A percentile compares a stretch with the other conserved stretches of the same genome.
phyloP scores from a whole-genome alignment of 2,888 invertebrate genomes.

The Patella caerulea region DNA sequence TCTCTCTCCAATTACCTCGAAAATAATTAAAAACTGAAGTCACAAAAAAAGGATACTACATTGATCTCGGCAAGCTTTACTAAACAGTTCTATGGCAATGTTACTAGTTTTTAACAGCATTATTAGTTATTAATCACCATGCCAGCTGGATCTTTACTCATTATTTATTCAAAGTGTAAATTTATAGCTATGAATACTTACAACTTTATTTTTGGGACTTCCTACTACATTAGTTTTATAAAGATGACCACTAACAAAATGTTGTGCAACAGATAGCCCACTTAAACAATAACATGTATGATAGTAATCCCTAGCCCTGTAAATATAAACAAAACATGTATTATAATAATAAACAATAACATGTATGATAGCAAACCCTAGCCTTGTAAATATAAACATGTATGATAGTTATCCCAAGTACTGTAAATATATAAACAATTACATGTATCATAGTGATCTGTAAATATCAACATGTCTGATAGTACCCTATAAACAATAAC shows the following conservation, averaged over 20 bases:
- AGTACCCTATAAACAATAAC: slow-evolving; percentile 80
- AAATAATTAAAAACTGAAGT: too few species aligned
- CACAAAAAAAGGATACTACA: too few species aligned
- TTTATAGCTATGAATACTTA: slow-evolving; percentile 63
- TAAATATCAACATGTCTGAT: slow-evolving; percentile 96
- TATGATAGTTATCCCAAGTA: slow-evolving; percentile 93
- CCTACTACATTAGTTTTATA: slow-evolving; percentile 76
- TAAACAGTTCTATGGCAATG: too few species aligned
- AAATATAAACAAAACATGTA: slow-evolving; percentile 57
- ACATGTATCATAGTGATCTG: slow-evolving; percentile 83
- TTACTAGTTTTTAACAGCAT: too few species aligned
- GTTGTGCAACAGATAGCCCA: slow-evolving; percentile 93
- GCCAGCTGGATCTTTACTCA: too few species aligned
- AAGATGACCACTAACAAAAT: slow-evolving; percentile 71
- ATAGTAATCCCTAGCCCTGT: slow-evolving; percentile 89
- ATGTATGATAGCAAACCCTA: slow-evolving; percentile 96
- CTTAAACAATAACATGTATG: slow-evolving; percentile 97
- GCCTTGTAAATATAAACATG: slow-evolving; percentile 80
- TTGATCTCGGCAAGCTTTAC: too few species aligned
- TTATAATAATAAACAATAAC: slow-evolving; percentile 92
- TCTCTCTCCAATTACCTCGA: too few species aligned
- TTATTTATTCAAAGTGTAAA: neutral
- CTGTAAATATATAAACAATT: slow-evolving; percentile 72
- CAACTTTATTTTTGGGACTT: slow-evolving; percentile 80
- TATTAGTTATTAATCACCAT: too few species aligned